Conservation (phyloP, 2,797 vertebrate species). For the Netta rufina region DNA sequence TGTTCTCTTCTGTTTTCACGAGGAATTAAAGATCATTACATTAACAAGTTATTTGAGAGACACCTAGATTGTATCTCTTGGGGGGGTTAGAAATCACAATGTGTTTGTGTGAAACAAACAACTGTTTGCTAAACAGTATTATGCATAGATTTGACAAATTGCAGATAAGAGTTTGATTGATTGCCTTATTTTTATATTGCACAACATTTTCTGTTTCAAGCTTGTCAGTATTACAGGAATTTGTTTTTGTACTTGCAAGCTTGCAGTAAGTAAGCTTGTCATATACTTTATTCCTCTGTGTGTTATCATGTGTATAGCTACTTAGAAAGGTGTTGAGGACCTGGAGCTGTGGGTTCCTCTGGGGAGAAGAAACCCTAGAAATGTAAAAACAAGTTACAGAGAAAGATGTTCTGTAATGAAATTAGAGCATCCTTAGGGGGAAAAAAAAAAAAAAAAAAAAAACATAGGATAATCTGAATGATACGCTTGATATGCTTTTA, state of each 20-base stretch:
- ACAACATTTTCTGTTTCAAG: background rate
- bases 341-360: background rate
- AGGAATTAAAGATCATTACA: background rate
- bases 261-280: background rate
- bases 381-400: background rate
- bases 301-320: background rate
- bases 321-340: background rate
- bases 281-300: background rate
- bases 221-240: background rate
- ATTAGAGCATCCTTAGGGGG: background rate
- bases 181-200: background rate
- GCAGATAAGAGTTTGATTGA: background rate
- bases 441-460: background rate
- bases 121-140: background rate
- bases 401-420: background rate
- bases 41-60: background rate
- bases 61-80: no score
- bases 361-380: background rate
- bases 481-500: background rate
- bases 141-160: background rate
- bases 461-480: background rate
- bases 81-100: background rate
- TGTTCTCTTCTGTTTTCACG: background rate
- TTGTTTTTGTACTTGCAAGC: background rate
- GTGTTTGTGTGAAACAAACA: background rate